A percentile compares a stretch with the other conserved stretches of the same genome.
These are phyloP conservation scores for Psilopogon haemacephalus DNA, from an alignment of 2,113 vertebrate genomes.

Conservation along the genomic window DNA sequence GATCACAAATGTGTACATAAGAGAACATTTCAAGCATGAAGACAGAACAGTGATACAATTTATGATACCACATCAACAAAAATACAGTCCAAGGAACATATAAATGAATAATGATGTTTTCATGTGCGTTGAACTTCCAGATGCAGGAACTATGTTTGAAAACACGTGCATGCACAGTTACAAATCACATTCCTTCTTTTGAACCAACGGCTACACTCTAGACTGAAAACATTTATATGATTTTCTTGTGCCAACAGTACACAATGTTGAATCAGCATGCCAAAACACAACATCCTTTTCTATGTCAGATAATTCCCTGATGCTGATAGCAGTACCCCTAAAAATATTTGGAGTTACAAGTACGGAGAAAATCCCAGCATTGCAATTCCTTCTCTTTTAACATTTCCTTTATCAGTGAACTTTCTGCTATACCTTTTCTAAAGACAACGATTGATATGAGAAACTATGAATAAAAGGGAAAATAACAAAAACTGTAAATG, in stretches of 20 bases:
- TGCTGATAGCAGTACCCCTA: not conserved
- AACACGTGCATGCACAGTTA: constrained; percentile 1
- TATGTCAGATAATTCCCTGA: not conserved
- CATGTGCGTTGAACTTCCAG: constrained; percentile 2
- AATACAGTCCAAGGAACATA: constrained; percentile 44
- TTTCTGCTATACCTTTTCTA: not conserved
- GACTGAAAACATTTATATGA: not conserved
- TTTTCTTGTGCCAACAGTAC: constrained; percentile 11
- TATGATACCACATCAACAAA: constrained; percentile 43
- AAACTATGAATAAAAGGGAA: constrained; percentile 61
- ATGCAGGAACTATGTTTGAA: not conserved
- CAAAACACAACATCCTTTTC: constrained; percentile 7
- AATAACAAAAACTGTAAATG: constrained; percentile 62
- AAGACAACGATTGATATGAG: constrained; percentile 48
- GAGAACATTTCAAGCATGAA: constrained; percentile 47
- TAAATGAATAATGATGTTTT: constrained; percentile 1
- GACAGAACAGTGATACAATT: constrained; percentile 59
- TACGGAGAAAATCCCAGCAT: not conserved
- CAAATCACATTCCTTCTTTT: constrained; percentile 10
- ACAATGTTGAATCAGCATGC: not conserved
- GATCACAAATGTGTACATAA: constrained; percentile 23
- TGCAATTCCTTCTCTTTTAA: not conserved
- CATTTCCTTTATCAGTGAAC: not conserved
- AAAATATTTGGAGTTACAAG: not conserved
- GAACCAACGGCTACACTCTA: not conserved